phyloP scores from a whole-genome alignment of 2,888 invertebrate species.

The Agriopis aurantiaria region DNA sequence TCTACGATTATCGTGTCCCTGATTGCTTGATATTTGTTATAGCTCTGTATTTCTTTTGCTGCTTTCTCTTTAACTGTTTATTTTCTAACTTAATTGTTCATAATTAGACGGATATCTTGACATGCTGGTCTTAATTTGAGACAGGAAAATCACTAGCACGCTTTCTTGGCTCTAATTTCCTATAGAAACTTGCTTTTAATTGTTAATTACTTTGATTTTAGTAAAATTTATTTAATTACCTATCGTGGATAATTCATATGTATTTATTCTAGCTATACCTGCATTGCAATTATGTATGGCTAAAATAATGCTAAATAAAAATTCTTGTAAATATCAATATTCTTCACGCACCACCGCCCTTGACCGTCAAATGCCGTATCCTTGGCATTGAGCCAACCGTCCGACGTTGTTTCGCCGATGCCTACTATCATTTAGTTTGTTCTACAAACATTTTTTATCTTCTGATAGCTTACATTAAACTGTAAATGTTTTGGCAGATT shows the following conservation, averaged over 20 bases:
- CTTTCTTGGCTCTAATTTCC: slow-evolving; percentile 49
- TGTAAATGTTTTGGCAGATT: slow-evolving; percentile 42
- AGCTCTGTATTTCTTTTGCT: slow-evolving; percentile 36
- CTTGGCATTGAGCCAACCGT: slow-evolving; percentile 47
- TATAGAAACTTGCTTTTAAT: slow-evolving; percentile 41
- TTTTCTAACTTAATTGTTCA: slow-evolving; percentile 40
- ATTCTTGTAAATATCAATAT: slow-evolving; percentile 17
- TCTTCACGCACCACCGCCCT: slow-evolving; percentile 35
- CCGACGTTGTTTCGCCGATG: slow-evolving; percentile 28
- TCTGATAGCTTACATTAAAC: slow-evolving; percentile 32
- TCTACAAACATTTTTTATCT: slow-evolving; percentile 35
- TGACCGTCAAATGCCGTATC: slow-evolving; percentile 44
- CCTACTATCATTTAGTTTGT: slow-evolving; percentile 32
- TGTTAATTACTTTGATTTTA: slow-evolving; percentile 26
- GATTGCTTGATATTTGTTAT: slow-evolving; percentile 35
- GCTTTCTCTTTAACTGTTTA: slow-evolving; percentile 45
- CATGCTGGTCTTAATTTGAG: slow-evolving; percentile 45
- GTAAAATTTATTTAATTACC: slow-evolving; percentile 16
- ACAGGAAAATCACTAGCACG: slow-evolving; percentile 46
- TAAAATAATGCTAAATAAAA: background rate
- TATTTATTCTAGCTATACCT: background rate
- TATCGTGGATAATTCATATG: no score
- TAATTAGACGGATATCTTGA: slow-evolving; percentile 45
- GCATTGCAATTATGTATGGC: background rate
- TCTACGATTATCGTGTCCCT: slow-evolving; percentile 38